phyloP scores from a whole-genome alignment of 2,888 invertebrate genomes.

The Thysanoteuthis rhombus region DNA sequence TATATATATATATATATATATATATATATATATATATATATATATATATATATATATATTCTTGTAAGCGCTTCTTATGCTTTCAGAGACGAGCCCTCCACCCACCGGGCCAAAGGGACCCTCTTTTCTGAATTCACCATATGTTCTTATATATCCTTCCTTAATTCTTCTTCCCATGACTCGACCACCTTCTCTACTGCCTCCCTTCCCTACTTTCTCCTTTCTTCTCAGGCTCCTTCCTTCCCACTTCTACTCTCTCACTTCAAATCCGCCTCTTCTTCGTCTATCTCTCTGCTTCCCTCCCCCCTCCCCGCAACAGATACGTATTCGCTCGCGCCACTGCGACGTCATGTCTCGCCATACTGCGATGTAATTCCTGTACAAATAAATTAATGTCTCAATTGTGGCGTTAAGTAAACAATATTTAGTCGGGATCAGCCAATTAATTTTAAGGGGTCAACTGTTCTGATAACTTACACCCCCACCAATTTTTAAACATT shows the following conservation, averaged over 20 bases:
- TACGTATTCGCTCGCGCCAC: neutral
- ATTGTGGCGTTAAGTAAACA: slow-evolving; percentile 25
- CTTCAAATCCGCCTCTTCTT: neutral
- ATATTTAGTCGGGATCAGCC: slow-evolving; percentile 28
- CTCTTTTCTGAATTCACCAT: neutral
- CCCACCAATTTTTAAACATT: neutral
- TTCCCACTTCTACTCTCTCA: neutral
- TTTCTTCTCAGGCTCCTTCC: neutral
- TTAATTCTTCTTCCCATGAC: neutral
- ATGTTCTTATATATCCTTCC: neutral
- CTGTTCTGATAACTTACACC: neutral
- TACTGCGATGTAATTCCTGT: slow-evolving; percentile 23
- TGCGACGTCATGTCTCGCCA: slow-evolving; percentile 22
- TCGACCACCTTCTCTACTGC: neutral
- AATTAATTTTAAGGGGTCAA: slow-evolving; percentile 29
- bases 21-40: too few relatives aligned
- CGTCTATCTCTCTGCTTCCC: neutral
- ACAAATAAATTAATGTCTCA: slow-evolving; percentile 23
- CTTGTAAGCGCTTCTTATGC: too few relatives aligned
- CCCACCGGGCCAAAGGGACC: neutral
- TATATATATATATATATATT: too few relatives aligned
- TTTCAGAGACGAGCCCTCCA: neutral
- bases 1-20: too few relatives aligned
- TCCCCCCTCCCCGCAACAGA: neutral
- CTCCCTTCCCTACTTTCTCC: neutral